A percentile compares a stretch with the other conserved stretches of the same genome.
These are phyloP conservation scores for Drosophila paracracens DNA, from an alignment of 2,888 invertebrate genomes.

Conservation along the genomic window DNA sequence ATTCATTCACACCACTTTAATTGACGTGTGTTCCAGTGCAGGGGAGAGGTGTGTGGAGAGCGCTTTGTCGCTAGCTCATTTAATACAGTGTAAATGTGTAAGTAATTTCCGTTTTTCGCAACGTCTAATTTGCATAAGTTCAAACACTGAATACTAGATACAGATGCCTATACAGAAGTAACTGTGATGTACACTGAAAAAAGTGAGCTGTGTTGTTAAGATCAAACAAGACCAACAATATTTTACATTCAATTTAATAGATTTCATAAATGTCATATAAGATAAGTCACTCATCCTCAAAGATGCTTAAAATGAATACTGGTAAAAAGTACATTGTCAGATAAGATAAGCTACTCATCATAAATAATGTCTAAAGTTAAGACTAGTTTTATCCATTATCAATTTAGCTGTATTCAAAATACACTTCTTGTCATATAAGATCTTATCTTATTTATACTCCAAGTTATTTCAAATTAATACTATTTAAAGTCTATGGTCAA, in stretches of 20 bases:
- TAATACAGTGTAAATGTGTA: conserved; percentile 73
- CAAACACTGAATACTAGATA: conserved; percentile 6
- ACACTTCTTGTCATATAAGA: neutral
- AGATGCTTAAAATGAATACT: neutral
- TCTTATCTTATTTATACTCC: neutral
- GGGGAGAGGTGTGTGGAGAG: neutral
- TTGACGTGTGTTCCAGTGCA: neutral
- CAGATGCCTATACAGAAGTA: conserved; percentile 10
- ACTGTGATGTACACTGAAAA: conserved; percentile 41
- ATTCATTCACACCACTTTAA: conserved; percentile 49
- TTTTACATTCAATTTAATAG: neutral
- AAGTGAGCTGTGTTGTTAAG: neutral
- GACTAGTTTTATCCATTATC: neutral
- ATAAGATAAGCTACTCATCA: neutral
- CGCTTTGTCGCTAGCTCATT: conserved; percentile 58
- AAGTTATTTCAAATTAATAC: neutral
- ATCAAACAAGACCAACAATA: neutral
- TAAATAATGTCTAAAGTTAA: neutral
- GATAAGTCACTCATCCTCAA: neutral
- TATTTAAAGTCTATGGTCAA: neutral
- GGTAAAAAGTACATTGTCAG: neutral
- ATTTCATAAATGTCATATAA: neutral
- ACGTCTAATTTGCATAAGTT: conserved; percentile 50
- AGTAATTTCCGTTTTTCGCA: conserved; percentile 76
- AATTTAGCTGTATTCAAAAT: neutral